Base-by-base conservation (phyloP, 2,888 invertebrate genomes). In the Brassicogethes aeneus region DNA sequence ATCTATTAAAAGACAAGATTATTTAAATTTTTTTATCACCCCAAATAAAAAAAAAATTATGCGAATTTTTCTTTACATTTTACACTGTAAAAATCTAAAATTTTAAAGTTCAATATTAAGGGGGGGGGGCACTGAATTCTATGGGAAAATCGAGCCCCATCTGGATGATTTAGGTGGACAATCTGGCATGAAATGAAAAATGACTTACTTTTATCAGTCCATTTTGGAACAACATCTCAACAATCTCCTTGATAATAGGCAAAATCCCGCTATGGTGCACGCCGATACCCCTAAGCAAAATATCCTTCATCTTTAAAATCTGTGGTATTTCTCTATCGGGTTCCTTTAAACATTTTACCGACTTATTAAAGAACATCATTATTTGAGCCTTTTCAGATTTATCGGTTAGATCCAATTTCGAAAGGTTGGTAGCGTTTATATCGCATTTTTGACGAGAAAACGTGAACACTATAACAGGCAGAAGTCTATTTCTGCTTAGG, bases 181-280 rank as follows among this genome's bases (percentile, higher is more conserved):
- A 23, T 23, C 10, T 23, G 10, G 5, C 10, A 23, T 23, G 10
- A 23, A 10, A 23, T n/a, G n/a, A n/a, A n/a, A n/a, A n/a, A n/a
- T n/a, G n/a, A n/a, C n/a, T n/a, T 51, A 63, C 66, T 55, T 59
- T 96, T 29, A 99, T 93, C 46, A 87, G 78, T 3, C 96, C 94
- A 50, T 80, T 78, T 61, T 94, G 91, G 63, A 99, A 99, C 10
- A 97, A 72, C 79, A 97, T 85, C 70, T 99, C 99, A 0, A 99
- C 96, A 38, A 97, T 92, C 75, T 99, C 99, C 63, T 97, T 99
- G n/a, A 99, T 76, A 54, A 99, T 86, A 0, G 99, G 99, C 44
- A 99, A 69, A 52, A 99, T 93, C 8, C 99, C 99, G 65, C 95
- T 95, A 69, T 99, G 99, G 69, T 99, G 99, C 2, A 99, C 85